phyloP scores from a whole-genome alignment of 2,888 invertebrate genomes.

The Nemoura dubitans region DNA sequence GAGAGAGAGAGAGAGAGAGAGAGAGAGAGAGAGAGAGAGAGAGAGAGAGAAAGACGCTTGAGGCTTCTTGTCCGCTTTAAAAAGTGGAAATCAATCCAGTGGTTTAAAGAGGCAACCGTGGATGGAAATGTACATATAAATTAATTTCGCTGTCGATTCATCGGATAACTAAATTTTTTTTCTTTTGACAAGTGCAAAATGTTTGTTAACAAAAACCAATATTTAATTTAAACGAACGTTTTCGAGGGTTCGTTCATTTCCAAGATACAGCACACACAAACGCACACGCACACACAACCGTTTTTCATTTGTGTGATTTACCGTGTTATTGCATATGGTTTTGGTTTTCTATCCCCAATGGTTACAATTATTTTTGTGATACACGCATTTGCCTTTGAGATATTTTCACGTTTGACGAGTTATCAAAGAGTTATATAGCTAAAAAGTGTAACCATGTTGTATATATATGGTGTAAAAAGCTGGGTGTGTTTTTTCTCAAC shows the following conservation, averaged over 20 bases:
- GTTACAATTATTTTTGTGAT: not conserved
- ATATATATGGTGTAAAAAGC: too few relatives aligned
- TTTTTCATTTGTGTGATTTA: not conserved
- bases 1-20: not conserved
- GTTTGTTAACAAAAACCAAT: not conserved
- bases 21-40: not conserved
- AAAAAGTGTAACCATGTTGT: too few relatives aligned
- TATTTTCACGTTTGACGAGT: not conserved
- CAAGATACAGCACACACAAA: not conserved
- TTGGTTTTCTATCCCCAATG: not conserved
- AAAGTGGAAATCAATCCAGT: not conserved
- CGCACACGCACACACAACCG: not conserved
- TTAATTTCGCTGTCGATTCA: not conserved
- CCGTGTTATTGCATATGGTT: not conserved
- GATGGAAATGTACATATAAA: not conserved
- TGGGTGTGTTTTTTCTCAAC: too few relatives aligned
- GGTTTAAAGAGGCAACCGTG: not conserved
- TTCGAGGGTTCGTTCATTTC: not conserved
- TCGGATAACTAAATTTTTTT: not conserved
- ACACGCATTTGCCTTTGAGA: not conserved
- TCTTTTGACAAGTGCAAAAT: not conserved
- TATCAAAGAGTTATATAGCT: too few relatives aligned
- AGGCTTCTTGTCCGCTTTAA: not conserved
- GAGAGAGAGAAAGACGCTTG: not conserved
- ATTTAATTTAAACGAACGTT: not conserved